These are phyloP conservation scores for Bufo bufo DNA, from an alignment of 2,113 vertebrate genomes.

Conservation along the genomic window DNA sequence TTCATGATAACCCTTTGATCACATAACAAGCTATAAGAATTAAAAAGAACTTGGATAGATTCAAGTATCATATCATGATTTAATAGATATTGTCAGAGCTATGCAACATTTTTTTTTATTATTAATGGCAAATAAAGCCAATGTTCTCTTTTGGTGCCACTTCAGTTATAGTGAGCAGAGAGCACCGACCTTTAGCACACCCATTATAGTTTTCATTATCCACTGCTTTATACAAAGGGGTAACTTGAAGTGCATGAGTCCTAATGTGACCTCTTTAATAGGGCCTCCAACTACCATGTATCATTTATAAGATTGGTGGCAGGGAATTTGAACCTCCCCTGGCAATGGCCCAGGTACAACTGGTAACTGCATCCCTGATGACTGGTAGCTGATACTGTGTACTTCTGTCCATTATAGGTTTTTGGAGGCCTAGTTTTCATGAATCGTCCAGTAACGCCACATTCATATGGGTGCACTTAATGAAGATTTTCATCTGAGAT, in stretches of 20 bases:
- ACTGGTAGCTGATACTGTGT: too few relatives aligned
- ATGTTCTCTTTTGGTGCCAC: background rate
- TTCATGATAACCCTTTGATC: conserved; percentile 11
- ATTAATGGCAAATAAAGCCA: background rate
- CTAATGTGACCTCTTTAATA: too few relatives aligned
- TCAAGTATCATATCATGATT: background rate
- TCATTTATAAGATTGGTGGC: too few relatives aligned
- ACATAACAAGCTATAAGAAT: background rate
- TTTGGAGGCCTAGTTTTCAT: too few relatives aligned
- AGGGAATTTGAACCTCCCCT: too few relatives aligned
- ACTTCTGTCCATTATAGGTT: too few relatives aligned
- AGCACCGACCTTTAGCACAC: background rate
- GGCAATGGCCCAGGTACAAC: too few relatives aligned
- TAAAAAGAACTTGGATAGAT: background rate
- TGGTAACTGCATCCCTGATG: too few relatives aligned
- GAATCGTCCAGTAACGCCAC: too few relatives aligned
- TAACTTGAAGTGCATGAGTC: background rate
- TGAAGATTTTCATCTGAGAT: too few relatives aligned
- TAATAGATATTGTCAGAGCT: background rate
- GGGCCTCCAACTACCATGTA: too few relatives aligned
- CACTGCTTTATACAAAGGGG: background rate
- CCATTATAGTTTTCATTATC: background rate
- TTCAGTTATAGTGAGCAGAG: background rate
- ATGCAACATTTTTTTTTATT: background rate
- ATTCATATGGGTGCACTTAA: too few relatives aligned